phyloP scores from a whole-genome alignment of 2,888 invertebrate genomes.

The Habrosyne pyritoides region DNA sequence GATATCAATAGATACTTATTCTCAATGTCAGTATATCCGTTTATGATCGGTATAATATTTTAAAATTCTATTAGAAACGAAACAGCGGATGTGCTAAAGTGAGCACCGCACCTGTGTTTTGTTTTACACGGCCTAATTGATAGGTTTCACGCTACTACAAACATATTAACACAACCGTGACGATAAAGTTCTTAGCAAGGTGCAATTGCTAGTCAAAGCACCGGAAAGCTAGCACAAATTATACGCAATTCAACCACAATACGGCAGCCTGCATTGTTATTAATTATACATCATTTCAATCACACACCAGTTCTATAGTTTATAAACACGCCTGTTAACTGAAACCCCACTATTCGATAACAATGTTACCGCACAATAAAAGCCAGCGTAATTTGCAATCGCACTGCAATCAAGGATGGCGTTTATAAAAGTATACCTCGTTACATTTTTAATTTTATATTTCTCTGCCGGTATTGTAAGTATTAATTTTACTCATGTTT shows the following conservation, averaged over 20 bases:
- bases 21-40: too few relatives aligned
- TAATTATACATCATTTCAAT: background rate
- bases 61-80: too few relatives aligned
- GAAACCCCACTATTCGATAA: background rate
- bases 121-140: background rate
- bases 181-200: background rate
- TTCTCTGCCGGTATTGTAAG: constrained; percentile 27
- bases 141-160: background rate
- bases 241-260: background rate
- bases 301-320: background rate
- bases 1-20: too few relatives aligned
- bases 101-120: background rate
- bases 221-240: background rate
- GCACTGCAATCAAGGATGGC: constrained; percentile 23
- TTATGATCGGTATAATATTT: too few relatives aligned
- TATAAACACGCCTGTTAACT: constrained; percentile 4
- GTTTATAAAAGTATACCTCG: constrained; percentile 20
- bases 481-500: constrained; percentile 9
- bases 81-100: too few relatives aligned
- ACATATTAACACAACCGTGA: background rate
- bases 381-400: constrained; percentile 22
- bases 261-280: background rate
- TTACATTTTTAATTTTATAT: constrained; percentile 21
- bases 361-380: constrained; percentile 18
- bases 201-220: background rate